A percentile compares a stretch with the other conserved stretches of the same genome.
Conservation (phyloP, 1,140 invertebrate species). For the Eumeta japonica region DNA sequence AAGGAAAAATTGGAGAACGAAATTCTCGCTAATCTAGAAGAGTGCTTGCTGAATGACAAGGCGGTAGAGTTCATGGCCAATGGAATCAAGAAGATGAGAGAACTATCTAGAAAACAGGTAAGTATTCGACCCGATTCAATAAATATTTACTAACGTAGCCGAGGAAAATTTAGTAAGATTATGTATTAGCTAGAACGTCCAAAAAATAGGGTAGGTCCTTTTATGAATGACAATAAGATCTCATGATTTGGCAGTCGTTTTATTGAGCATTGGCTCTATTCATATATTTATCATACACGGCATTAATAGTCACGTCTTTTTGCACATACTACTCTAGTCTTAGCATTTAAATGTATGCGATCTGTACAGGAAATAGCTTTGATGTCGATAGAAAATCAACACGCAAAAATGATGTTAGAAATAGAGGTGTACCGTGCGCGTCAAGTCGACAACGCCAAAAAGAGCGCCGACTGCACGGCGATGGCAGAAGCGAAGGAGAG, state of each 20-base stretch:
- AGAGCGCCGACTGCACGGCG: no score
- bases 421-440: slow-evolving; percentile 63
- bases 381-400: slow-evolving; percentile 63
- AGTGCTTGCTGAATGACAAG: slow-evolving; percentile 69
- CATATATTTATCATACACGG: no score
- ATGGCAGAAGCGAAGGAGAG: slow-evolving; percentile 41
- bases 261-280: no score
- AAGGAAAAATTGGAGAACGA: slow-evolving; percentile 63
- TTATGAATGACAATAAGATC: neutral
- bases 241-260: neutral
- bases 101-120: slow-evolving; percentile 48
- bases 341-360: no score
- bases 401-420: slow-evolving; percentile 61
- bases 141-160: neutral
- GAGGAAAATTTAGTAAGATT: neutral
- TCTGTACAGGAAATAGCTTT: slow-evolving; percentile 63
- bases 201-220: neutral
- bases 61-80: slow-evolving; percentile 54
- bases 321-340: no score
- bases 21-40: slow-evolving; percentile 65
- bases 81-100: slow-evolving; percentile 48
- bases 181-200: neutral
- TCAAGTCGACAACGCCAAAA: no score
- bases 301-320: no score
- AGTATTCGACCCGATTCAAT: neutral